A percentile compares a stretch with the other conserved stretches of the same genome.
Conservation (phyloP, 2,797 vertebrate species). For the Notolabrus celidotus region DNA sequence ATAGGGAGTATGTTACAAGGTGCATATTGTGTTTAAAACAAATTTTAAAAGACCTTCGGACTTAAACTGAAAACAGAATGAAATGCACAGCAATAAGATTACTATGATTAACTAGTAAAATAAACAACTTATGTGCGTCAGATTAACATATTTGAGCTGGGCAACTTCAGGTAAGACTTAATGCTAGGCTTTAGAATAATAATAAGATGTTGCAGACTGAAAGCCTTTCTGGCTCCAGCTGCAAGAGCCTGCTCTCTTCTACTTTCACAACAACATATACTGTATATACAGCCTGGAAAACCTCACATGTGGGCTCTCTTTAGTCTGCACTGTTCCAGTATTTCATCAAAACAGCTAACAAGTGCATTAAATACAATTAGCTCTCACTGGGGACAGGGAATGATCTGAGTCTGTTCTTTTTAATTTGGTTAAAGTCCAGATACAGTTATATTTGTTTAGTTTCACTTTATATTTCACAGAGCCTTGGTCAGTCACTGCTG, state of each 20-base stretch:
- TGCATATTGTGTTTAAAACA: too few species aligned
- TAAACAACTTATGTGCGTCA: too few species aligned
- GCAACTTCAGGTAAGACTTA: too few species aligned
- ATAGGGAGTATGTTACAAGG: neutral
- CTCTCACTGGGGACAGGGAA: neutral
- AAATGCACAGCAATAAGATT: neutral
- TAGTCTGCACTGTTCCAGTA: neutral
- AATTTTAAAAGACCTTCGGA: too few species aligned
- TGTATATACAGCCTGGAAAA: neutral
- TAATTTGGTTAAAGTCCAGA: neutral
- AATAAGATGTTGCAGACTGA: neutral
- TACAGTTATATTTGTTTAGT: too few species aligned
- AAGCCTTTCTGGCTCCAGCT: neutral
- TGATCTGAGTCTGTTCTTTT: neutral
- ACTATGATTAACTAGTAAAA: too few species aligned
- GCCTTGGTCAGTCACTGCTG: conserved; percentile 6
- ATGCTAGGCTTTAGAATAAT: too few species aligned
- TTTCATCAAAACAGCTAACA: neutral
- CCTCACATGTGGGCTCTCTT: too few species aligned
- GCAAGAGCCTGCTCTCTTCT: neutral
- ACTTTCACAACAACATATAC: neutral
- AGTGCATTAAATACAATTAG: neutral
- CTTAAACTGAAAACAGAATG: too few species aligned
- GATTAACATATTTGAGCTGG: too few species aligned
- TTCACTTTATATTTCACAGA: too few species aligned